A percentile compares a stretch with the other conserved stretches of the same genome.
Evolutionary conservation across 2,888 invertebrate genomes (phyloP).

Genomic region (Drosophila anomelani): DNA sequence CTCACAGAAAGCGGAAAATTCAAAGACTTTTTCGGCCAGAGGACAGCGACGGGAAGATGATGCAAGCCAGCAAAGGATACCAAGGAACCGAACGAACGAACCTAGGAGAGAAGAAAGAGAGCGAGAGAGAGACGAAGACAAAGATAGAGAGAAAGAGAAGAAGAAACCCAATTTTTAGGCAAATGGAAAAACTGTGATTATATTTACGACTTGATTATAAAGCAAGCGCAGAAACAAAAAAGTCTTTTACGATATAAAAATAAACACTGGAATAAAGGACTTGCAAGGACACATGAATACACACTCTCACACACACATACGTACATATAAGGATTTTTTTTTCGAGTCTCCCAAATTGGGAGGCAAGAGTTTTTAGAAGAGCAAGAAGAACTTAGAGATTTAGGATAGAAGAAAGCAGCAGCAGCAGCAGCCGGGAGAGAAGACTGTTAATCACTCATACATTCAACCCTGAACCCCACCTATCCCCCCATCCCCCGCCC

Average conservation of each 20-base stretch:
- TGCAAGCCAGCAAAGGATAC: constrained; percentile 10
- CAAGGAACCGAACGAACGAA: constrained; percentile 8
- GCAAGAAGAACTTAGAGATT: constrained; percentile 5
- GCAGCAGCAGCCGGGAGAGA: constrained; percentile 44
- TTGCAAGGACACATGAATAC: constrained; percentile 2
- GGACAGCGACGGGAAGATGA: constrained; percentile 14
- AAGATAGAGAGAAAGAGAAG: not conserved
- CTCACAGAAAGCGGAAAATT: constrained; percentile 60
- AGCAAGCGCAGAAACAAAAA: constrained; percentile 63
- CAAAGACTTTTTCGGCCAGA: constrained; percentile 69
- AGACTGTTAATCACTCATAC: constrained; percentile 43
- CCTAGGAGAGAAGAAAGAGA: constrained; percentile 22
- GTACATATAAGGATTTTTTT: constrained; percentile 39
- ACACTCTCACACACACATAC: not conserved
- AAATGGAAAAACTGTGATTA: constrained; percentile 83
- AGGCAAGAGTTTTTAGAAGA: constrained; percentile 17
- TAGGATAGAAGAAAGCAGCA: constrained; percentile 41
- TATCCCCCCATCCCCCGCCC: not conserved
- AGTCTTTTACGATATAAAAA: constrained; percentile 52
- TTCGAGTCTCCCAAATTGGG: constrained; percentile 37
- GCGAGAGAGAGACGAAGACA: constrained; percentile 9
- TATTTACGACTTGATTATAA: constrained; percentile 80
- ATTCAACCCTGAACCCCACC: not conserved
- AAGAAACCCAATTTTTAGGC: constrained; percentile 67
- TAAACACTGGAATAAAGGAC: constrained; percentile 17